Conservation (phyloP, 2,113 vertebrate genomes). For the Limnothrissa miodon region DNA sequence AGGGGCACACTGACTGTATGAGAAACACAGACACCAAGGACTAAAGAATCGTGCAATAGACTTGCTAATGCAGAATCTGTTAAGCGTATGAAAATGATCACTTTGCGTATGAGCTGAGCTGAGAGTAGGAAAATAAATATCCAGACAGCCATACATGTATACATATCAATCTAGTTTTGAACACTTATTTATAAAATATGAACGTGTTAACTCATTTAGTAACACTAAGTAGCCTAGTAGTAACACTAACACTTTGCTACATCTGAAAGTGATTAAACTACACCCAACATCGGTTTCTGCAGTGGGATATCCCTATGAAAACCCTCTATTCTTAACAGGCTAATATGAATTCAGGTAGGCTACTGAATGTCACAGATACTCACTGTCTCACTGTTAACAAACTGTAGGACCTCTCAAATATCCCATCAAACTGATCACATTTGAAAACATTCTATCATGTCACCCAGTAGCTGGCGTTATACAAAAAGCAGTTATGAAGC, state of each 20-base stretch:
- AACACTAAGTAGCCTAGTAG: too few relatives aligned
- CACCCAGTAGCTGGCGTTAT: not conserved
- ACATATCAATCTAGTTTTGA: not conserved
- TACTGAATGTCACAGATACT: not conserved
- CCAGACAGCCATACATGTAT: not conserved
- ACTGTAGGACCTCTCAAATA: not conserved
- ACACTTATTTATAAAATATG: too few relatives aligned
- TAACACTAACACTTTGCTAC: too few relatives aligned
- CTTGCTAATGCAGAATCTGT: not conserved
- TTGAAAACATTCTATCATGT: not conserved
- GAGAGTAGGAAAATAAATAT: not conserved
- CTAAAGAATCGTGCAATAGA: not conserved
- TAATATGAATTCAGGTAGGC: too few relatives aligned
- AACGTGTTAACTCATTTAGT: too few relatives aligned
- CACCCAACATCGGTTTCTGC: too few relatives aligned
- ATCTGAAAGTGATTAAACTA: too few relatives aligned
- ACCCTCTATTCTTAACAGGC: not conserved
- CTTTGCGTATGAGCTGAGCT: not conserved
- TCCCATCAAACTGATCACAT: not conserved
- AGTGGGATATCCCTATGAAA: not conserved
- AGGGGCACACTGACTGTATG: not conserved
- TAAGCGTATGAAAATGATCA: not conserved
- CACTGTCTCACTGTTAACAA: not conserved
- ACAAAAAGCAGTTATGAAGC: not conserved
- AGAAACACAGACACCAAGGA: not conserved